These are phyloP conservation scores for Ophthalmolycus amberensis DNA, from an alignment of 2,113 vertebrate genomes.

Conservation along the genomic window DNA sequence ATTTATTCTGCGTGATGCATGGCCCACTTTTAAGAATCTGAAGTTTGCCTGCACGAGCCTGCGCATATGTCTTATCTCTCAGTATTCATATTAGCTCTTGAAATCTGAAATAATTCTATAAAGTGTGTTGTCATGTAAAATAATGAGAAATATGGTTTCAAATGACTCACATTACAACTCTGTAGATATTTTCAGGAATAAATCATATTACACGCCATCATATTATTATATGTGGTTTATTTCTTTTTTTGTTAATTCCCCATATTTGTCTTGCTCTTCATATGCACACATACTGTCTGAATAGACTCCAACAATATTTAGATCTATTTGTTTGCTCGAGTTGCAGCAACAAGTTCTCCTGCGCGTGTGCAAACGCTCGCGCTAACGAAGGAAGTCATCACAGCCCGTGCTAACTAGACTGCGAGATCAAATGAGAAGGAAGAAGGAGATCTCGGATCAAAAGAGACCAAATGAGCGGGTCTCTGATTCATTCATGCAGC, in stretches of 20 bases:
- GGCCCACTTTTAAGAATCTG: conserved; percentile 88
- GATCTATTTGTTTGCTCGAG: conserved; percentile 65
- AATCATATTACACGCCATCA: not conserved
- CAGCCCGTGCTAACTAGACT: conserved; percentile 41
- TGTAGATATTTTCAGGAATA: not conserved
- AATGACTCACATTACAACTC: not conserved
- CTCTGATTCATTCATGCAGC: conserved; percentile 93
- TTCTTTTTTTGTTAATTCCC: not conserved
- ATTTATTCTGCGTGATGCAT: conserved; percentile 89
- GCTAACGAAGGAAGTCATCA: conserved; percentile 56
- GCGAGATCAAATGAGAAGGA: conserved; percentile 87
- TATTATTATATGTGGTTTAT: not conserved
- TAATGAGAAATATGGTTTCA: not conserved
- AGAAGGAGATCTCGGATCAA: conserved; percentile 92
- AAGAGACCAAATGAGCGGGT: conserved; percentile 90
- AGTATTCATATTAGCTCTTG: not conserved
- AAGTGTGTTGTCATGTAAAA: not conserved
- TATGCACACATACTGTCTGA: conserved; percentile 6
- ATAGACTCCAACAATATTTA: conserved; percentile 24
- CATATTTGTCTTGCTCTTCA: conserved; percentile 15
- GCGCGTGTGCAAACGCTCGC: not conserved
- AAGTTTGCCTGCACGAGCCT: conserved; percentile 72
- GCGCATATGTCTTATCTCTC: not conserved
- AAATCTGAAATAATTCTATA: not conserved
- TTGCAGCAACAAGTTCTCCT: conserved; percentile 68